phyloP scores from a whole-genome alignment of 2,113 vertebrate genomes.

The Recurvirostra avosetta region DNA sequence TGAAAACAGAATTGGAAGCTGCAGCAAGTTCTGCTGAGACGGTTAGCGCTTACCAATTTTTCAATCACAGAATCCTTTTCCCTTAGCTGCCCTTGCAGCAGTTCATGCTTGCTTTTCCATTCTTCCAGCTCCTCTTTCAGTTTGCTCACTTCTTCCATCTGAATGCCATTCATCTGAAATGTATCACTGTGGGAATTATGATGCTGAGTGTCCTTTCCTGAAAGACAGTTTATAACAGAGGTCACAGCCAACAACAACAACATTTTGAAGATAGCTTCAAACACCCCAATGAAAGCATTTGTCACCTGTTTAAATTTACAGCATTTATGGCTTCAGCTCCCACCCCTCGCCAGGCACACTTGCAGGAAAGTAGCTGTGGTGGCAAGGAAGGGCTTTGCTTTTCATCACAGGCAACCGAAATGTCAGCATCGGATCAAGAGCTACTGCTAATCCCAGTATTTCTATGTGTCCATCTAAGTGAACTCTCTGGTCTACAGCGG shows the following conservation, averaged over 20 bases:
- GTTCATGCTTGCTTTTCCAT: conserved; percentile 79
- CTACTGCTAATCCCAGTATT: no score
- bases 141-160: conserved; percentile 84
- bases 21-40: neutral
- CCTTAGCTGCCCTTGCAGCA: conserved; percentile 81
- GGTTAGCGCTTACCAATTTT: conserved; percentile 76
- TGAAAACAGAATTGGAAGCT: neutral
- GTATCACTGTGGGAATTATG: conserved; percentile 58
- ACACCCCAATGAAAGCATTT: neutral
- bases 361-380: no score
- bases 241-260: neutral
- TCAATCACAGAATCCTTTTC: conserved; percentile 85
- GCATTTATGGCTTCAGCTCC: no score
- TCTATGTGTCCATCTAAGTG: no score
- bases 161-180: conserved; percentile 88
- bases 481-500: no score
- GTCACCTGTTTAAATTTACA: no score
- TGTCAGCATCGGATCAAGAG: no score
- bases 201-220: conserved; percentile 83
- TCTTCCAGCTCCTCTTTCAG: conserved; percentile 86
- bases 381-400: no score
- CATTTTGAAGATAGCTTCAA: neutral
- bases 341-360: no score
- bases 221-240: neutral
- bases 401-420: no score